Conservation (phyloP, 2,113 vertebrate genomes). For the Phrynocephalus versicolor region DNA sequence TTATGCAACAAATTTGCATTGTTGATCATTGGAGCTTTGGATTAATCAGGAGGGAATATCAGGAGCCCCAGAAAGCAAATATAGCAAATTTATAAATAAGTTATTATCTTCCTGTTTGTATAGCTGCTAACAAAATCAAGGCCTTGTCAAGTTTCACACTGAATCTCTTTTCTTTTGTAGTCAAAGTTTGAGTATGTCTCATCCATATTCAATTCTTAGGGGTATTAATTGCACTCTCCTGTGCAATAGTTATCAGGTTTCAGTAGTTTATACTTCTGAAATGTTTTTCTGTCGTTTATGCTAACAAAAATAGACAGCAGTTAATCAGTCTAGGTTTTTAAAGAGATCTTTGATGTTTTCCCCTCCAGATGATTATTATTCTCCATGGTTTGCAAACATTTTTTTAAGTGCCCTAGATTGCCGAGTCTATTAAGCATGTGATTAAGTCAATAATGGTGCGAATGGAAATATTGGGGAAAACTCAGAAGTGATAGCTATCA, state of each 20-base stretch:
- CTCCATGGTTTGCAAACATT: conserved; percentile 59
- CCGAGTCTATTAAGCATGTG: conserved; percentile 68
- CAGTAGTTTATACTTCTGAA: conserved; percentile 64
- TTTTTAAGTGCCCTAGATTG: conserved; percentile 67
- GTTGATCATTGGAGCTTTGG: neutral
- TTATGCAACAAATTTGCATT: neutral
- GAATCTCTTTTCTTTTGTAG: conserved; percentile 1
- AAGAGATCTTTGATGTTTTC: conserved; percentile 68
- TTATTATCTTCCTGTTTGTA: conserved; percentile 5
- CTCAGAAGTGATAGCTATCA: conserved; percentile 34
- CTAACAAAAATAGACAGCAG: conserved; percentile 58
- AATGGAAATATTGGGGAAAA: conserved; percentile 51
- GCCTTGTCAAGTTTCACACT: neutral
- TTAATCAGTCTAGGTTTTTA: conserved; percentile 53
- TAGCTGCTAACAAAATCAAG: neutral
- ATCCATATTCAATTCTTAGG: neutral
- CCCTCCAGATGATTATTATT: conserved; percentile 65
- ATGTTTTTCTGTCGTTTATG: conserved; percentile 37
- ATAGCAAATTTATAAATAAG: neutral
- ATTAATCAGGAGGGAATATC: accelerated
- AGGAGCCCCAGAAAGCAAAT: neutral
- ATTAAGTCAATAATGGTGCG: conserved; percentile 25
- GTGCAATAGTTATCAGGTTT: conserved; percentile 50
- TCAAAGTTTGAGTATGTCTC: neutral
- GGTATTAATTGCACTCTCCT: conserved; percentile 12